These are phyloP conservation scores for Gobio occitaniae DNA, from an alignment of 2,797 vertebrate species.

Conservation along the genomic window DNA sequence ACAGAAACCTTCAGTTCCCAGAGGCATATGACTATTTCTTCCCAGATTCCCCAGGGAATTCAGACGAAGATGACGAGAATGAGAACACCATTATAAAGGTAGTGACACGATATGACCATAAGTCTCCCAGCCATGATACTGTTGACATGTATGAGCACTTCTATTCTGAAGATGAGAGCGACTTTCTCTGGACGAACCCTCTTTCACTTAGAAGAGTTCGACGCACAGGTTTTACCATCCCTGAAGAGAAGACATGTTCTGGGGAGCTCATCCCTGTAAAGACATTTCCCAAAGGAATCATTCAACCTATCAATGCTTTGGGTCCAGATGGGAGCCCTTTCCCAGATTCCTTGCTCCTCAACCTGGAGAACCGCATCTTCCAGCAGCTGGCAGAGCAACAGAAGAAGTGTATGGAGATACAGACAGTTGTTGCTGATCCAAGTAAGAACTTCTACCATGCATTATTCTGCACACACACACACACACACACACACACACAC, in stretches of 20 bases:
- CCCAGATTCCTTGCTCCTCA: slow-evolving; percentile 66
- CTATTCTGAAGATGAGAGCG: slow-evolving; percentile 67
- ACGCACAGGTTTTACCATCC: slow-evolving; percentile 53
- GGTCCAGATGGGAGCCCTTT: slow-evolving; percentile 60
- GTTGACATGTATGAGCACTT: slow-evolving; percentile 84
- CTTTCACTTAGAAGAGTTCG: slow-evolving; percentile 75
- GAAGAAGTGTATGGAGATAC: slow-evolving; percentile 65
- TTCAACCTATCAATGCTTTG: slow-evolving; percentile 56
- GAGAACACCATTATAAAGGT: slow-evolving; percentile 64
- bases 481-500: neutral
- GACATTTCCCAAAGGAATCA: slow-evolving; percentile 40
- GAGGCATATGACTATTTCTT: slow-evolving; percentile 90
- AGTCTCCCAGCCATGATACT: slow-evolving; percentile 51
- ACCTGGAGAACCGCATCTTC: slow-evolving; percentile 70
- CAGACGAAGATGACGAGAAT: slow-evolving; percentile 73
- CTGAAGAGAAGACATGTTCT: slow-evolving; percentile 53
- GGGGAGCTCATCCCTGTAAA: slow-evolving; percentile 54
- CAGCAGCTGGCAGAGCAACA: slow-evolving; percentile 65
- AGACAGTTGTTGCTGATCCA: slow-evolving; percentile 73
- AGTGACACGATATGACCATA: slow-evolving; percentile 66
- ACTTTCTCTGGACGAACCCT: slow-evolving; percentile 74
- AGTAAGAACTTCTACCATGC: slow-evolving; percentile 69
- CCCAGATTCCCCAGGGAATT: slow-evolving; percentile 74
- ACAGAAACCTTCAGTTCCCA: slow-evolving; percentile 78
- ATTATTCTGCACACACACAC: neutral